Evolutionary conservation across 1,140 invertebrate genomes (phyloP), one percentile per base, ranked within the genome.

Genomic region (Drosophila lacteicornis): DNA sequence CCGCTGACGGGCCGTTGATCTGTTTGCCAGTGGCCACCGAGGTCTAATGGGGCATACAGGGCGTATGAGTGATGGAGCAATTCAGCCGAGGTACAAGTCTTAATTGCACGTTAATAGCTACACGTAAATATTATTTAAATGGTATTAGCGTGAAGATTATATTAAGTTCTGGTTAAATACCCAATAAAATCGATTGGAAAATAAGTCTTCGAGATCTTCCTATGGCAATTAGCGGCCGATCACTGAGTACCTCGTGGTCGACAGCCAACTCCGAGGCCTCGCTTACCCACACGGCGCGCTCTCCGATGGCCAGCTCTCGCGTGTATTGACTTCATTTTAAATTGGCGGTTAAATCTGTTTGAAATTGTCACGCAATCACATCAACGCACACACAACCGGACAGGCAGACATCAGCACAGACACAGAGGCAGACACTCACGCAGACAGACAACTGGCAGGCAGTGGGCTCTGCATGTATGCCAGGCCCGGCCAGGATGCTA

Each of bases 291-390:
- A 49, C 51, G 8, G 7, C 36, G 38, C 36, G 38, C 33, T 49
- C 76, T 65, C 63, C 63, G 63, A 47, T 61, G 15, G 40, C 38
- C 67, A 67, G 78, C 62, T 60, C 65, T 90, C 70, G 61, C 61
- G 80, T 84, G 86, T 90, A 85, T 91, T 90, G 86, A 90, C 85
- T 90, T 90, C 85, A 91, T 90, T 91, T 88, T 91, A 91, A 91
- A 91, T 91, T 91, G 88, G 88, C 88, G 88, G 88, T 91, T 91
- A 91, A 91, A 91, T 91, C 88, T 77, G 88, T 91, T 91, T 91
- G 82, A 87, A 91, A 85, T 88, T 91, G 83, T 87, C 84, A 91
- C 80, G 87, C 79, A 86, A 82, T 85, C 80, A 90, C 85, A 87
- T 81, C 77, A 53, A 62, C 50, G 75, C 67, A 80, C 56, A 62